Evolutionary conservation across 2,888 invertebrate genomes (phyloP).

Genomic region (Melieria omissa): DNA sequence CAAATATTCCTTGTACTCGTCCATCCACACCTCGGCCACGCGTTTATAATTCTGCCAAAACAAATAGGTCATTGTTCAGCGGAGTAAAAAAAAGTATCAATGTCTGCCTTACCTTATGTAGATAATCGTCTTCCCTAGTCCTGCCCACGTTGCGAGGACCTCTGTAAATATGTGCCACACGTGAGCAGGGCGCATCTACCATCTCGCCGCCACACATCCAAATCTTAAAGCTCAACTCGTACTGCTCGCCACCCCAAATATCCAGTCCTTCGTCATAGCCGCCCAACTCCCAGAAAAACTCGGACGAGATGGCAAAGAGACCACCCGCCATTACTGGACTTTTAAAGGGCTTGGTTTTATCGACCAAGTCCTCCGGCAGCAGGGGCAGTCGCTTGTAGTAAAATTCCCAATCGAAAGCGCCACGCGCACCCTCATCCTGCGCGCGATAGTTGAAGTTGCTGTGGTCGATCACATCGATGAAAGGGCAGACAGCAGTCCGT

Average conservation of each 20-base stretch:
- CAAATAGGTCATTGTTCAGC: too few species aligned
- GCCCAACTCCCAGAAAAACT: conserved; percentile 97
- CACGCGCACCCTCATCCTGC: conserved; percentile 93
- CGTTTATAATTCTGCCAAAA: conserved; percentile 82
- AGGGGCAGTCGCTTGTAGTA: conserved; percentile 94
- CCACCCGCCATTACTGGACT: conserved; percentile 99
- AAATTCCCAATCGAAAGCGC: conserved; percentile 98
- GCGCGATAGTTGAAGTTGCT: conserved; percentile 93
- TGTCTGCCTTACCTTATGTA: conserved; percentile 64
- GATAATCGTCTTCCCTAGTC: conserved; percentile 91
- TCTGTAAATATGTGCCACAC: conserved; percentile 91
- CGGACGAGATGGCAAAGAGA: conserved; percentile 90
- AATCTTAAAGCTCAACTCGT: conserved; percentile 96
- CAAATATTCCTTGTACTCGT: conserved; percentile 91
- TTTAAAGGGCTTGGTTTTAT: conserved; percentile 67
- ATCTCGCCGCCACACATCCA: conserved; percentile 97
- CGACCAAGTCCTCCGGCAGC: conserved; percentile 59
- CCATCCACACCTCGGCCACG: conserved; percentile 99
- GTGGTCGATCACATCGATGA: conserved; percentile 94
- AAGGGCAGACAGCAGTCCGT: conserved; percentile 92
- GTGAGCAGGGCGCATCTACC: conserved; percentile 92
- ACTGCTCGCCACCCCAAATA: conserved; percentile 99
- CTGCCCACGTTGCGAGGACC: conserved; percentile 85
- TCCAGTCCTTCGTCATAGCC: conserved; percentile 93
- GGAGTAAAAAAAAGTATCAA: background rate